A percentile compares a stretch with the other conserved stretches of the same genome.
These are phyloP conservation scores for Morinoia aosen DNA, from an alignment of 2,888 invertebrate genomes.

Conservation along the genomic window DNA sequence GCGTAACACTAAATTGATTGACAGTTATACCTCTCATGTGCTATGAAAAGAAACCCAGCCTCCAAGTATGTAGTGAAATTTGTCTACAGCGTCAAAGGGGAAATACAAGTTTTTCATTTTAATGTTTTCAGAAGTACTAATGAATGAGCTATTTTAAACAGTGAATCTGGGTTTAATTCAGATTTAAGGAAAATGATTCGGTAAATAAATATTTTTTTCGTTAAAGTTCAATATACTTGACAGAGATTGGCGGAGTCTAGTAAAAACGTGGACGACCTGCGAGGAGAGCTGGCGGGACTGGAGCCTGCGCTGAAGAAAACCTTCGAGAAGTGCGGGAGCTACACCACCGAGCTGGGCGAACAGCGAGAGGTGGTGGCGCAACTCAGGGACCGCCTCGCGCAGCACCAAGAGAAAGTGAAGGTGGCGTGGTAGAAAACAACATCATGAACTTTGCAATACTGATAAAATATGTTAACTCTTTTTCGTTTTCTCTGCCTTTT, in stretches of 20 bases:
- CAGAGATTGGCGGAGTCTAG: conserved; percentile 64
- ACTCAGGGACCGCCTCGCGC: conserved; percentile 61
- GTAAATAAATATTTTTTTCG: too few relatives aligned
- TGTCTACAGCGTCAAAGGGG: too few relatives aligned
- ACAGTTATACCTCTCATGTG: background rate
- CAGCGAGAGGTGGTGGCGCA: conserved; percentile 61
- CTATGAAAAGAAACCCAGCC: background rate
- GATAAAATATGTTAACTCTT: background rate
- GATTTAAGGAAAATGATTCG: too few relatives aligned
- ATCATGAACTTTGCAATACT: background rate
- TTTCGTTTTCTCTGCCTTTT: too few relatives aligned
- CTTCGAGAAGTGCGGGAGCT: conserved; percentile 59
- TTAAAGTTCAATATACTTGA: background rate
- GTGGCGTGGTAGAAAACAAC: conserved; percentile 45
- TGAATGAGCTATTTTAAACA: too few relatives aligned
- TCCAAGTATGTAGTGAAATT: background rate
- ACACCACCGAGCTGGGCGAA: conserved; percentile 63
- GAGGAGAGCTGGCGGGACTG: conserved; percentile 58
- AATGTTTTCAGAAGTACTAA: too few relatives aligned
- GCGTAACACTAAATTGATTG: background rate
- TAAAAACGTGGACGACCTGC: conserved; percentile 64
- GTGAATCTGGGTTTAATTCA: too few relatives aligned
- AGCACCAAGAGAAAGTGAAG: conserved; percentile 64
- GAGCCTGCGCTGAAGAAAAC: conserved; percentile 66
- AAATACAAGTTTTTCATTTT: too few relatives aligned